These are phyloP conservation scores for Actinia tenebrosa DNA, from an alignment of 64 coral and sea anemone species.

Conservation along the genomic window DNA sequence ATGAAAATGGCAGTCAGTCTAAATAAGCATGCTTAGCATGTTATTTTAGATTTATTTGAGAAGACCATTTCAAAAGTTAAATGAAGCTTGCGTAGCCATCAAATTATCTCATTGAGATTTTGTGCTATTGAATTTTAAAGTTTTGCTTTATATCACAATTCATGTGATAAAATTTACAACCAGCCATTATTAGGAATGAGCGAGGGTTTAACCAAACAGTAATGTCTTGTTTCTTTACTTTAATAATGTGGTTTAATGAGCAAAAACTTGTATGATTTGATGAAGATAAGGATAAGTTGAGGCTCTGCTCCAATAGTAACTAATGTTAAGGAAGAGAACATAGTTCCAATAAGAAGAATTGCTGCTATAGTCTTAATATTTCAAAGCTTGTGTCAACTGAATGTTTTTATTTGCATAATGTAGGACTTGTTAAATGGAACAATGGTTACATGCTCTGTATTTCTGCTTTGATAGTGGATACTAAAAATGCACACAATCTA, in stretches of 20 bases:
- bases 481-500: background rate
- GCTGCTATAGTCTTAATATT: background rate
- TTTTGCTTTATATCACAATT: background rate
- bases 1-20: background rate
- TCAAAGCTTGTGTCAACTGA: background rate
- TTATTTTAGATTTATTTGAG: background rate
- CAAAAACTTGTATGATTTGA: background rate
- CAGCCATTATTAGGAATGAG: background rate
- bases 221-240: background rate
- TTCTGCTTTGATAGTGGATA: background rate
- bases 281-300: background rate
- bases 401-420: background rate
- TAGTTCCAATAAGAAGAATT: background rate
- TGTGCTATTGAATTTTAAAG: slow-evolving; percentile 14
- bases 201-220: background rate
- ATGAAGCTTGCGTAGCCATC: slow-evolving; percentile 12
- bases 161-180: background rate
- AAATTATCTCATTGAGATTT: slow-evolving; percentile 21
- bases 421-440: background rate
- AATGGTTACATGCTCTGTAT: background rate
- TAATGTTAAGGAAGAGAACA: background rate
- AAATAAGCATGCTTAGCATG: slow-evolving; percentile 3
- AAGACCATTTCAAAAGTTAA: background rate
- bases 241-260: background rate
- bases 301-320: background rate